These are phyloP conservation scores for Tadarida brasiliensis DNA, from an alignment of 2,797 vertebrate species.

Conservation along the genomic window DNA sequence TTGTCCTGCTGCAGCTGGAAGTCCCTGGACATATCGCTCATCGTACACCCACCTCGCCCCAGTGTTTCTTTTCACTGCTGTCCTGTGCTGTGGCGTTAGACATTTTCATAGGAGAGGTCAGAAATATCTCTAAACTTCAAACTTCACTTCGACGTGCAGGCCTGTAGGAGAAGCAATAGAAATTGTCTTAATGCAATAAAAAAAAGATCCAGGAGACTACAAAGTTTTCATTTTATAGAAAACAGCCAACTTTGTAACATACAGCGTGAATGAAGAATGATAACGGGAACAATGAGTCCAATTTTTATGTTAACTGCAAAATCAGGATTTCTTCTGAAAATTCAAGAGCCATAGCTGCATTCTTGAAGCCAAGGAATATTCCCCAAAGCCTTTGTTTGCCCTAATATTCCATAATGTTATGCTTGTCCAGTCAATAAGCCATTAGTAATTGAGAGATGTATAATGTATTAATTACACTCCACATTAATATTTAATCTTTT, in stretches of 20 bases:
- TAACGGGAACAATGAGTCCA: background rate
- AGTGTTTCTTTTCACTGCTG: background rate
- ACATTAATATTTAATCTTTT: slow-evolving; percentile 92
- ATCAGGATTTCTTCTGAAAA: slow-evolving; percentile 73
- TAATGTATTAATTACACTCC: slow-evolving; percentile 92
- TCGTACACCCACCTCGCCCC: fast-evolving
- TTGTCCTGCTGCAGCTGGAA: background rate
- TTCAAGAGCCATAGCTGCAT: slow-evolving; percentile 68
- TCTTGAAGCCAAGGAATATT: slow-evolving; percentile 84
- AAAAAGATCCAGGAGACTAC: background rate
- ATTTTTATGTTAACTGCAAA: slow-evolving; percentile 24
- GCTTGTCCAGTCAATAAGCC: slow-evolving; percentile 92
- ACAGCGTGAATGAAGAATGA: background rate
- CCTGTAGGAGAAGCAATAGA: background rate
- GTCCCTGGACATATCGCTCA: too few relatives aligned
- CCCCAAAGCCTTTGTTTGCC: slow-evolving; percentile 89
- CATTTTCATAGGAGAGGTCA: background rate
- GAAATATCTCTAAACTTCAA: slow-evolving; percentile 5
- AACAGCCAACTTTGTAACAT: background rate
- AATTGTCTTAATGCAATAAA: background rate
- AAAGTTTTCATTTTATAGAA: background rate
- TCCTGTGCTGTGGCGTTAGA: too few relatives aligned
- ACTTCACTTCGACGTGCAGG: background rate
- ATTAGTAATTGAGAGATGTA: slow-evolving; percentile 92
- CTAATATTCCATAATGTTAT: slow-evolving; percentile 90